phyloP scores from a whole-genome alignment of 2,888 invertebrate genomes.

The Heliconius aoede region DNA sequence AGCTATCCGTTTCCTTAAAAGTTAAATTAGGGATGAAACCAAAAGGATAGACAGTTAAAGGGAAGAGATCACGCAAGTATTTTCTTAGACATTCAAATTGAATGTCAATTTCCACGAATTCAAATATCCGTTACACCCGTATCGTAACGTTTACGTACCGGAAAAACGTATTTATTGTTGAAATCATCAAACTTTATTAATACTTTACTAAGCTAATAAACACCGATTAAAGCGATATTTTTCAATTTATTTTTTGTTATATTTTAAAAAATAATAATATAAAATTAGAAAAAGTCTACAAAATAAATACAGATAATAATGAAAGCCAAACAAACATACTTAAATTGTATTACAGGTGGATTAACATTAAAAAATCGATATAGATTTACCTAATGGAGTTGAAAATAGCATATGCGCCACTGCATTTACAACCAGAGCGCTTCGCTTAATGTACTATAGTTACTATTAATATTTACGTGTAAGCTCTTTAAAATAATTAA shows the following conservation, averaged over 20 bases:
- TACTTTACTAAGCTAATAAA: neutral
- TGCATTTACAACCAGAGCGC: slow-evolving; percentile 31
- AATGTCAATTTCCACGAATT: slow-evolving; percentile 42
- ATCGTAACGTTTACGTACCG: slow-evolving; percentile 26
- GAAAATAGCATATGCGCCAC: slow-evolving; percentile 33
- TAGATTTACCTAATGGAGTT: slow-evolving; percentile 37
- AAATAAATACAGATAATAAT: neutral
- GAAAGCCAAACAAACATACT: slow-evolving; percentile 11
- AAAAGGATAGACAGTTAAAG: slow-evolving; percentile 65
- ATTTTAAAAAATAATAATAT: neutral
- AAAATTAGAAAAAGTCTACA: neutral
- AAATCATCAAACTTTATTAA: neutral
- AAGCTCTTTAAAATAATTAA: slow-evolving; percentile 29
- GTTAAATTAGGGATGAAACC: slow-evolving; percentile 80
- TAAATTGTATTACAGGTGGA: slow-evolving; percentile 44
- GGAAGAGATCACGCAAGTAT: slow-evolving; percentile 60
- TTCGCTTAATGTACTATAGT: slow-evolving; percentile 27
- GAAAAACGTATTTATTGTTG: slow-evolving; percentile 20
- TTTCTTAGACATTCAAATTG: slow-evolving; percentile 51
- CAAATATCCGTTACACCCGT: slow-evolving; percentile 31
- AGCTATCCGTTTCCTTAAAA: slow-evolving; percentile 73
- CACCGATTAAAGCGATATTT: neutral
- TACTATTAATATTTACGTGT: slow-evolving; percentile 35
- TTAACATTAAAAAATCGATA: slow-evolving; percentile 36
- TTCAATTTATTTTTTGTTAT: neutral